phyloP scores from a whole-genome alignment of 2,113 vertebrate species.

The Oreotragus oreotragus region DNA sequence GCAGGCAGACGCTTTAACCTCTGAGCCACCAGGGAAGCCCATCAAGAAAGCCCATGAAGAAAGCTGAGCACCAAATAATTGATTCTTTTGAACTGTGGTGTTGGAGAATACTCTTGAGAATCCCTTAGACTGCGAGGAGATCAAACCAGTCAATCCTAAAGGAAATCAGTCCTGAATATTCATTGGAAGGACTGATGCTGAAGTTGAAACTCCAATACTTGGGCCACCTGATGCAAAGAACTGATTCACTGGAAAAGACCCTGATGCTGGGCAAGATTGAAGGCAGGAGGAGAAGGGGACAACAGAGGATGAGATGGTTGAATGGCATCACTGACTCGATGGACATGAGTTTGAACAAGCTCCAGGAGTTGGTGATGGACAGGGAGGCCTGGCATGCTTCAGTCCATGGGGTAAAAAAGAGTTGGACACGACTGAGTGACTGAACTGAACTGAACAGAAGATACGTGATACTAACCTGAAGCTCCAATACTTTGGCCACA shows the following conservation, averaged over 20 bases:
- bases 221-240: neutral
- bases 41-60: neutral
- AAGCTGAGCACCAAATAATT: neutral
- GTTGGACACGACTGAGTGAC: neutral
- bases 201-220: neutral
- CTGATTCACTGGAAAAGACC: neutral
- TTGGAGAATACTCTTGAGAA: neutral
- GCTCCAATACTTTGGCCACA: neutral
- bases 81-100: neutral
- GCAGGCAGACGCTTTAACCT: no score
- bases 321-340: neutral
- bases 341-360: neutral
- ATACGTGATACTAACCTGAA: neutral
- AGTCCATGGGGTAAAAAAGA: neutral
- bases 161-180: neutral
- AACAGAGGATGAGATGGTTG: neutral
- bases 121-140: neutral
- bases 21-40: no score
- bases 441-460: neutral
- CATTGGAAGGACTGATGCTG: neutral
- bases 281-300: neutral
- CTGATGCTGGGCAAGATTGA: neutral
- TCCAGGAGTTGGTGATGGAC: neutral
- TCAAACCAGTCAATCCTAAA: neutral
- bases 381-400: neutral